Base-by-base conservation (phyloP, 2,113 vertebrate species). In the Hypanus sabinus region DNA sequence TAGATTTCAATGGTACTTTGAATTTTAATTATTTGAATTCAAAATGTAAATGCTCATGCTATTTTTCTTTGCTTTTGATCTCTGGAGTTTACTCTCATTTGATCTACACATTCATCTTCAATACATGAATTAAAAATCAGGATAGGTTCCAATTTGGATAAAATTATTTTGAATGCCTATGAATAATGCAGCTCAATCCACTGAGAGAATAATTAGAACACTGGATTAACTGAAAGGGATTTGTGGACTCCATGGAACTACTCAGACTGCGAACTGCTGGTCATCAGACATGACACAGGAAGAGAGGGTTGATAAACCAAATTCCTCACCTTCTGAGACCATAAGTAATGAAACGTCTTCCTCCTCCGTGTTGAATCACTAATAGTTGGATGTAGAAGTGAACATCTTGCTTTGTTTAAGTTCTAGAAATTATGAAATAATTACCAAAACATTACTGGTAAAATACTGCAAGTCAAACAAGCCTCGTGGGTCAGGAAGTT, bases 81-180 rank as follows among this genome's bases (percentile, higher is more conserved):
- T 93, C 68, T 73, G 70, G 91, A 93, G 22, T 71, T 93, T 75
- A 93, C 38, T 93, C 73, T 68, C 91, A 75, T 93, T 93, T 73
- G 70, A 75, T 92, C 24, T 93, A 75, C 1, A 38, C 73, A 73
- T 38, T 73, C 71, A 93, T 73, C 20, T 93, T 93, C 91, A 75
- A 93, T 93, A 93, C 68, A 93, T 93, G 91, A 93, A 93, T 75
- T 93, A 93, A 55, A 93, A 93, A 93, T 93, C 70, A 75, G 91
- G 33, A 93, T 24, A 36, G 68, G 38, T 70, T 75, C 70, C 91
- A 75, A 75, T 93, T 93, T 75, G 70, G 36, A 75, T 93, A 75
- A 93, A 73, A 73, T 75, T 93, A 93, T 93, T 38, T 93, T 93
- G 91, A 38, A 93, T 24, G 24, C 5, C 91, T 20, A 93, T 93